phyloP scores from a whole-genome alignment of 2,113 vertebrate species.

The Indri indri region DNA sequence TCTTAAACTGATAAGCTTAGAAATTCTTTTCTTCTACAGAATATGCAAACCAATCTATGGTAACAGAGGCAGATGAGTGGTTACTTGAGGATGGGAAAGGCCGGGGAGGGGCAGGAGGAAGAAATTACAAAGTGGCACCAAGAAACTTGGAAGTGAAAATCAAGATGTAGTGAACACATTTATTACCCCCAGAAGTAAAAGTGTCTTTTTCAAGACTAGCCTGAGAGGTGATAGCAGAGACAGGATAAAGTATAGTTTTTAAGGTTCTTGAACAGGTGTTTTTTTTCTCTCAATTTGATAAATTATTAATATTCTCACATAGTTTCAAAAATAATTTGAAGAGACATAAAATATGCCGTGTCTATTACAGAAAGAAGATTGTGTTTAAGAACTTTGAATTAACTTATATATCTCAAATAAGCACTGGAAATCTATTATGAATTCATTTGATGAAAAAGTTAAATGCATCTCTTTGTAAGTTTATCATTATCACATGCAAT shows the following conservation, averaged over 20 bases:
- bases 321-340: constrained; percentile 22
- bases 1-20: constrained; percentile 11
- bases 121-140: background rate
- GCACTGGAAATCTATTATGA: background rate
- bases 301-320: background rate
- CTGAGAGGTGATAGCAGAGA: background rate
- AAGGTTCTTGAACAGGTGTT: background rate
- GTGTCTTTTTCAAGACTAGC: background rate
- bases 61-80: background rate
- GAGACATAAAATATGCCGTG: background rate
- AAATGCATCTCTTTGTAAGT: background rate
- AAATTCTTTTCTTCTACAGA: background rate
- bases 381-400: background rate
- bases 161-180: background rate
- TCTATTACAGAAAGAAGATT: background rate
- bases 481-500: background rate
- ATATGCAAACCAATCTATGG: background rate
- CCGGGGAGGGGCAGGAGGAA: background rate
- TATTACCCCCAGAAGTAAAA: background rate
- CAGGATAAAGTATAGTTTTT: background rate
- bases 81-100: background rate
- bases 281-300: background rate
- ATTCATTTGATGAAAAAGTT: background rate
- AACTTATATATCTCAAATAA: background rate
- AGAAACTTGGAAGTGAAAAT: background rate